phyloP scores from a whole-genome alignment of 2,113 vertebrate genomes.

The Chauna torquata region DNA sequence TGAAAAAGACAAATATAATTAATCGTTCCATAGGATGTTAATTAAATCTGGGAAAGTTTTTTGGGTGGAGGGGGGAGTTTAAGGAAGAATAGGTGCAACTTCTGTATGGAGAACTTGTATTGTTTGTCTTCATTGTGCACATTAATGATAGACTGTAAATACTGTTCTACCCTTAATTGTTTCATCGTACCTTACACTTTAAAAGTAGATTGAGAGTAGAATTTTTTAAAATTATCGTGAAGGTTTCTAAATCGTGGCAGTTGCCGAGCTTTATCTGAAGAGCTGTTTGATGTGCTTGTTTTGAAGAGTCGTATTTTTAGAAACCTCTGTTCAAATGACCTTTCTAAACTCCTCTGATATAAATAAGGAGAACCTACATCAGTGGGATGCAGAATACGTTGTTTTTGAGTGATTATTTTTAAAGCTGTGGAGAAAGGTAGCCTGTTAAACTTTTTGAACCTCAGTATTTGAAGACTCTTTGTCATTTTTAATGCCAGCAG shows the following conservation, averaged over 20 bases:
- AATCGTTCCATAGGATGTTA: not conserved
- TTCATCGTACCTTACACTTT: too few relatives aligned
- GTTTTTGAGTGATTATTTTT: slow-evolving; percentile 58
- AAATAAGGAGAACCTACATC: slow-evolving; percentile 47
- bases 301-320: slow-evolving; percentile 69
- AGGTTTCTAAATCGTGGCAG: not conserved
- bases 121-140: not conserved
- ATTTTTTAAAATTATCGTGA: not conserved
- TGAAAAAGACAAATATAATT: not conserved
- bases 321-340: slow-evolving; percentile 57
- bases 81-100: not conserved
- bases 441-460: not conserved
- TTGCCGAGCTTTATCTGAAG: slow-evolving; percentile 55
- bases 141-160: not conserved
- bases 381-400: slow-evolving; percentile 46
- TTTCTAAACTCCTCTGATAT: slow-evolving; percentile 52
- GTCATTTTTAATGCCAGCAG: slow-evolving; percentile 3
- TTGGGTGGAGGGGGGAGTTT: not conserved
- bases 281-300: slow-evolving; percentile 64
- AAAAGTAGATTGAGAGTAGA: not conserved
- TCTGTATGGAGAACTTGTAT: not conserved
- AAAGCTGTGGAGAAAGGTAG: slow-evolving; percentile 33
- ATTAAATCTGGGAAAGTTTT: not conserved
- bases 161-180: not conserved
- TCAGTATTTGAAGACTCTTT: not conserved